Base-by-base conservation (phyloP, 2,888 invertebrate species). In the Andrena trimmerana region DNA sequence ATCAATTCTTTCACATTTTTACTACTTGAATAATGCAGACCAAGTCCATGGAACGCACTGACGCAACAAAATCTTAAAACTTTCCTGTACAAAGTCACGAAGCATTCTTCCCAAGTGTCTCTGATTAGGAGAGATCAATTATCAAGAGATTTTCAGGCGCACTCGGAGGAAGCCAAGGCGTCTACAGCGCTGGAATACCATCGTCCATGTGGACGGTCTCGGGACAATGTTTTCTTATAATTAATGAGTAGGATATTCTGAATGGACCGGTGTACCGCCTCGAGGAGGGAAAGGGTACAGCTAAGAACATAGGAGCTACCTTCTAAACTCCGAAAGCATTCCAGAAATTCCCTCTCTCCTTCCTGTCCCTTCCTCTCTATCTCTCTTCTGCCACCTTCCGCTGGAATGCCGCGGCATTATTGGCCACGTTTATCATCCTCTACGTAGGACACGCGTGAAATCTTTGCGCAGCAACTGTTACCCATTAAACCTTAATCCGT, bases 211-310 rank as follows among this genome's bases (percentile, higher is more conserved):
- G 79, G 79, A 84, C 80, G 86, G 79, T 85, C 86, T 83, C 83
- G 66, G 89, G 90, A 91, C 90, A 91, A 92, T 93, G 92, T 93
- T 92, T 93, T 93, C 91, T 92, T 93, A 92, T 93, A 93, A 93
- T 93, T 93, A 93, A 93, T 92, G 92, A 92, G 89, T 84, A 88
- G 83, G 87, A 88, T 89, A 81, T 87, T 86, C 83, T 90, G 91
- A 93, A 93, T 92, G 91, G 90, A 91, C 91, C 89, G 74, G 88
- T 90, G 88, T 90, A 90, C 85, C 90, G 91, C 90, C 91, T 85
- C 83, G 89, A 90, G 91, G 87, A 88, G 86, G 82, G 90, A 91
- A 93, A 92, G 91, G 91, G 90, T 91, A 81, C 79, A 90, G 79
- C 90, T 92, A 92, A 92, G 92, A 92, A 91, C 91, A 71, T 81